Evolutionary conservation across 2,113 vertebrate genomes (phyloP), one percentile per base, ranked within the genome.

Genomic region (Rhinopomastus cyanomelas): DNA sequence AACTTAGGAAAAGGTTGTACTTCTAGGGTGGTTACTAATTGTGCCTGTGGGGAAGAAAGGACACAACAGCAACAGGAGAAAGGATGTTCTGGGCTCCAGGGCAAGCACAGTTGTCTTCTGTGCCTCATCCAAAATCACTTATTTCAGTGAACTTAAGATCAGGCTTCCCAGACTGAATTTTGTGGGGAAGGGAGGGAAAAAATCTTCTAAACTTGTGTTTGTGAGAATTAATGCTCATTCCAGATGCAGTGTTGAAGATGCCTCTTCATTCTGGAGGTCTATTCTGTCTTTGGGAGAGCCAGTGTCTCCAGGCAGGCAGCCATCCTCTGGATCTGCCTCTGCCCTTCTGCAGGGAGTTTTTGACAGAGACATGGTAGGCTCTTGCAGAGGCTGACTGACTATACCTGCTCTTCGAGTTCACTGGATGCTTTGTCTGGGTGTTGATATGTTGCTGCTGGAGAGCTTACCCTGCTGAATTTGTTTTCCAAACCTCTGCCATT

Each of bases 381-480:
- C 57, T n/a, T 73, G 67, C 9, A 0, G 64, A 74, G 52, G n/a
- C 87, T 1, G 19, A 74, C 95, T 87, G 82, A 88, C 87, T 56
- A 4, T 91, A 91, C 96, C 92, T 93, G 96, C 82, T 95, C 82
- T 87, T 87, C 96, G 3, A 65, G 96, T 95, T 96, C 75, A 82
- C 74, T 61, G 66, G 49, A 91, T 96, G 91, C 88, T 95, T 96
- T 77, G 66, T 56, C 75, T 94, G 93, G 93, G 89, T 97, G 95
- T 93, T 95, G 87, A 91, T 96, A 89, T 6, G 88, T 90, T 96
- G 79, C 90, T 85, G 66, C 90, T 85, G 66, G 90, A 86, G 88
- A 94, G 93, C 95, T 83, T 91, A 92, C 87, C 68, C 62, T 88
- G 15, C 82, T 81, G 90, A 88, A 76, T 93, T 85, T 94, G 94